Conservation (phyloP, 2,888 invertebrate genomes). For the Oscheius sp. region DNA sequence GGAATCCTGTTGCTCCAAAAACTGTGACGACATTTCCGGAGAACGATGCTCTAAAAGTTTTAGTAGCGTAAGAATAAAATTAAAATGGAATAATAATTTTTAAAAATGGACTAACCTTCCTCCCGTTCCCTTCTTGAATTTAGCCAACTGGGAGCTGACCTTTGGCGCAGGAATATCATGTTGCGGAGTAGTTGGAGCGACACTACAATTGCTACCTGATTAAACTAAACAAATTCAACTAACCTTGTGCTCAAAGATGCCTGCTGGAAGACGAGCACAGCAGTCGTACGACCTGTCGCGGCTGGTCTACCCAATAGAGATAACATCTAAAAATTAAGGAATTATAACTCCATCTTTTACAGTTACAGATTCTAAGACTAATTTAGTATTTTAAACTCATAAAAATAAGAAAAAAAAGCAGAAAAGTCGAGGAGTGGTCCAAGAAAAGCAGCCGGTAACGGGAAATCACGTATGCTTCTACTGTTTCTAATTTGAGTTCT, state of each 20-base stretch:
- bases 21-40: conserved; percentile 98
- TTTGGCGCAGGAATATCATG: conserved; percentile 41
- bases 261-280: conserved; percentile 34
- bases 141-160: conserved; percentile 41
- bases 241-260: conserved; percentile 18
- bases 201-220: conserved; percentile 30
- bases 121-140: conserved; percentile 50
- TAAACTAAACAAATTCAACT: neutral
- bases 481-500: too few relatives aligned
- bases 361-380: too few relatives aligned
- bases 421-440: too few relatives aligned
- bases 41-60: conserved; percentile 85
- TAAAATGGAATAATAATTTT: neutral
- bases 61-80: neutral
- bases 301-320: conserved; percentile 48
- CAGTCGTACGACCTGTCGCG: conserved; percentile 34
- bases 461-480: too few relatives aligned
- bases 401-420: too few relatives aligned
- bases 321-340: conserved; percentile 37
- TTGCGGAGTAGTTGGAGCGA: conserved; percentile 39
- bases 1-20: conserved; percentile 80
- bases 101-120: conserved; percentile 36
- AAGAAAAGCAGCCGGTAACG: too few relatives aligned
- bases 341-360: too few relatives aligned
- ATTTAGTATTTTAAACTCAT: too few relatives aligned